Evolutionary conservation across 2,888 invertebrate genomes (phyloP).

Genomic region (Calameuta pallipes): DNA sequence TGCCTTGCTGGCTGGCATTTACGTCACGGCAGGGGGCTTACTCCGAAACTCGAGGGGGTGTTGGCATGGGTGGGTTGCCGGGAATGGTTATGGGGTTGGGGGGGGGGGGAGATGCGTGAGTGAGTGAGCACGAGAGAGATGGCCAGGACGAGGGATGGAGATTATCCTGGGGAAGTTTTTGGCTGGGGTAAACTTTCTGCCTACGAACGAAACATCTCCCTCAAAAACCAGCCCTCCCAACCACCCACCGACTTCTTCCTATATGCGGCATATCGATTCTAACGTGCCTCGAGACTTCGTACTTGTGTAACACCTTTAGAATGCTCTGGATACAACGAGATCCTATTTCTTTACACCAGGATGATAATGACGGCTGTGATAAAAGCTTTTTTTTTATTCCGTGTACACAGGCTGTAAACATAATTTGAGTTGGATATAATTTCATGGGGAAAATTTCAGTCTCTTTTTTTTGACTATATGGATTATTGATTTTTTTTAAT

Average conservation of each 20-base stretch:
- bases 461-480: background rate
- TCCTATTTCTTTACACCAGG: background rate
- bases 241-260: constrained; percentile 27
- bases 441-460: background rate
- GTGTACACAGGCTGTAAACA: background rate
- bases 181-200: constrained; percentile 52
- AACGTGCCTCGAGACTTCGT: background rate
- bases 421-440: background rate
- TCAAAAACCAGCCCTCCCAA: constrained; percentile 53
- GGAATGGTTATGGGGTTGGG: background rate
- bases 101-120: constrained; percentile 12
- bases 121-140: constrained; percentile 35
- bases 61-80: background rate
- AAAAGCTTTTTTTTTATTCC: background rate
- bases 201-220: constrained; percentile 62
- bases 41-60: constrained; percentile 12
- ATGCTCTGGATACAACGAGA: background rate
- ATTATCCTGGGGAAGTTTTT: constrained; percentile 56
- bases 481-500: background rate
- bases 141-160: constrained; percentile 42
- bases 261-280: constrained; percentile 39
- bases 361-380: background rate
- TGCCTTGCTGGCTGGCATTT: constrained; percentile 50
- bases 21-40: constrained; percentile 46
- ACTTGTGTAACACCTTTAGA: background rate